Evolutionary conservation across 2,113 vertebrate species (phyloP).

Genomic region (Paratilapia polleni): DNA sequence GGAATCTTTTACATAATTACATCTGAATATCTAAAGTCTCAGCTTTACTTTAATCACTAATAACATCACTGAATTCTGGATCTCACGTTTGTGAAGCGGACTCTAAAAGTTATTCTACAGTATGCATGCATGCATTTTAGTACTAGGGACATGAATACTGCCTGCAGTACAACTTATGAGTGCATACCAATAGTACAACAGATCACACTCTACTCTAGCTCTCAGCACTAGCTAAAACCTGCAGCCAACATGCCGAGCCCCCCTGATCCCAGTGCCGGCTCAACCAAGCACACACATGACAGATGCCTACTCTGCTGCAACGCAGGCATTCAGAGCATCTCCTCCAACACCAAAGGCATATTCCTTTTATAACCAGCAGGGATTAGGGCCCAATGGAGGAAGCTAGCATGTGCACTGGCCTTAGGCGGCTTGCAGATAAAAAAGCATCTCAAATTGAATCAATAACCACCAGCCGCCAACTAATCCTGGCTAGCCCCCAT

Average conservation of each 20-base stretch:
- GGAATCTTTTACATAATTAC: not conserved
- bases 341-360: slow-evolving; percentile 74
- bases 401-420: slow-evolving; percentile 68
- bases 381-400: slow-evolving; percentile 72
- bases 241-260: slow-evolving; percentile 65
- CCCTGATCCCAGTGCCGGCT: slow-evolving; percentile 68
- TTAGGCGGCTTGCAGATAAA: slow-evolving; percentile 71
- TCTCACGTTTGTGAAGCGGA: not conserved
- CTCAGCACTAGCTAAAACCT: slow-evolving; percentile 70
- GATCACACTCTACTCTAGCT: slow-evolving; percentile 56
- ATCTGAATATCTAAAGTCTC: not conserved
- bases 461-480: slow-evolving; percentile 74
- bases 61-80: not conserved
- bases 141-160: slow-evolving; percentile 7
- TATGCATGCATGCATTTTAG: slow-evolving; percentile 25
- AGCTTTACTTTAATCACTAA: not conserved
- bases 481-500: slow-evolving; percentile 73
- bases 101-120: not conserved
- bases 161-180: slow-evolving; percentile 37
- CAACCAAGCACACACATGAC: slow-evolving; percentile 71
- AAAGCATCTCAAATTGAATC: slow-evolving; percentile 80
- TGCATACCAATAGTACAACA: slow-evolving; percentile 50
- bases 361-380: slow-evolving; percentile 74
- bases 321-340: slow-evolving; percentile 72
- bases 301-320: slow-evolving; percentile 74